Conservation (phyloP, 53 echinoderm and acorn worm species). For the Zoroaster sp. region DNA sequence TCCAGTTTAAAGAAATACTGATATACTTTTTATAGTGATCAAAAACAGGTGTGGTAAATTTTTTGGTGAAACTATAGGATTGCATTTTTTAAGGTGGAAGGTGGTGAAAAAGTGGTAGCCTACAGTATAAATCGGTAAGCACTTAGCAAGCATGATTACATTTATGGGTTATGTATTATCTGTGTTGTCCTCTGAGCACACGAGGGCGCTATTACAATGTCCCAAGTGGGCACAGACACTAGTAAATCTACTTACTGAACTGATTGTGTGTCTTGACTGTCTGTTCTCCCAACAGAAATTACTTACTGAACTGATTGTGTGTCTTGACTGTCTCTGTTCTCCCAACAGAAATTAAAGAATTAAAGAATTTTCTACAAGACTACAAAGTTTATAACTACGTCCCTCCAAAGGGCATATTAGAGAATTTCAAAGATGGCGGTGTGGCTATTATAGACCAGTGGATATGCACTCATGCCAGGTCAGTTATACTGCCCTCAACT, state of each 20-base stretch:
- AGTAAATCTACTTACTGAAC: too few species aligned
- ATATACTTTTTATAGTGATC: too few species aligned
- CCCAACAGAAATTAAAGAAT: slow-evolving; percentile 83
- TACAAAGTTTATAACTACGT: slow-evolving; percentile 79
- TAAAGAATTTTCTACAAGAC: slow-evolving; percentile 69
- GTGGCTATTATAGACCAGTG: slow-evolving; percentile 99
- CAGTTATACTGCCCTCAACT: too few species aligned
- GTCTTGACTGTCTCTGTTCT: background rate
- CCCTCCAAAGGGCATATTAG: slow-evolving; percentile 78
- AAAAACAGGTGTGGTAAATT: too few species aligned
- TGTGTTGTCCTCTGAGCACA: background rate
- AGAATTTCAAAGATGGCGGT: slow-evolving; percentile 94
- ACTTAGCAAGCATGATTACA: background rate
- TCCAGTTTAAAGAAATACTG: too few species aligned
- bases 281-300: slow-evolving; percentile 71
- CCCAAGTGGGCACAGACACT: too few species aligned
- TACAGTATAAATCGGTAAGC: background rate
- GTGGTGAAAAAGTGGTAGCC: background rate
- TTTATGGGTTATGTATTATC: too few species aligned
- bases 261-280: too few species aligned
- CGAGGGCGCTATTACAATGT: background rate
- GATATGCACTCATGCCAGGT: slow-evolving; percentile 99
- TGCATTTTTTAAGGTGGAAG: too few species aligned
- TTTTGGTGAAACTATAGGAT: too few species aligned
- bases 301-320: too few species aligned